phyloP scores from a whole-genome alignment of 2,888 invertebrate genomes.

The Rhaphigaster nebulosa region DNA sequence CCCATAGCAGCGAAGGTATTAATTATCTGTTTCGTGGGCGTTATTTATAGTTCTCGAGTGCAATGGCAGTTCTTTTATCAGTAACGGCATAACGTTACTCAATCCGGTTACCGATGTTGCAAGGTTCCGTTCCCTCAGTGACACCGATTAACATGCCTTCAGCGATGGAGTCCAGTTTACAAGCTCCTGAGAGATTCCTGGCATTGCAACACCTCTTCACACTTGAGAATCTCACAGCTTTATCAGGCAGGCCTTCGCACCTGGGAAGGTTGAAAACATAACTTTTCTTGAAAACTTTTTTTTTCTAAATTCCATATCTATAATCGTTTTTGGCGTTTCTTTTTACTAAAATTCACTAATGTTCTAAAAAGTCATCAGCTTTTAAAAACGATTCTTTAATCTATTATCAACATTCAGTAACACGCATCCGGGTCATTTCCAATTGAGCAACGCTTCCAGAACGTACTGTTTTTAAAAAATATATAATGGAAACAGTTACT shows the following conservation, averaged over 20 bases:
- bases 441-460: too few relatives aligned
- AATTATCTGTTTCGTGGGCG: not conserved
- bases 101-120: conserved; percentile 7
- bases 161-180: not conserved
- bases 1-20: not conserved
- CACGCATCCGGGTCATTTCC: too few relatives aligned
- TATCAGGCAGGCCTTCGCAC: not conserved
- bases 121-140: conserved; percentile 25
- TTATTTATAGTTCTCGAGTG: not conserved
- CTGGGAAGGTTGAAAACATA: not conserved
- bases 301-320: too few relatives aligned
- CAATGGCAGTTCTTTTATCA: not conserved
- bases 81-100: not conserved
- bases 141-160: conserved; percentile 23
- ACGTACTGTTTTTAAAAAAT: too few relatives aligned
- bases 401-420: too few relatives aligned
- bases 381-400: too few relatives aligned
- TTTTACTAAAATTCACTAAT: too few relatives aligned
- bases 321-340: not conserved
- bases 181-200: not conserved
- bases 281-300: too few relatives aligned
- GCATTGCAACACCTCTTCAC: not conserved
- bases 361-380: too few relatives aligned
- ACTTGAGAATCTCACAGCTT: not conserved
- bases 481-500: too few relatives aligned